Evolutionary conservation across 1,140 invertebrate genomes (phyloP).

Genomic region (Calliphora vicina): DNA sequence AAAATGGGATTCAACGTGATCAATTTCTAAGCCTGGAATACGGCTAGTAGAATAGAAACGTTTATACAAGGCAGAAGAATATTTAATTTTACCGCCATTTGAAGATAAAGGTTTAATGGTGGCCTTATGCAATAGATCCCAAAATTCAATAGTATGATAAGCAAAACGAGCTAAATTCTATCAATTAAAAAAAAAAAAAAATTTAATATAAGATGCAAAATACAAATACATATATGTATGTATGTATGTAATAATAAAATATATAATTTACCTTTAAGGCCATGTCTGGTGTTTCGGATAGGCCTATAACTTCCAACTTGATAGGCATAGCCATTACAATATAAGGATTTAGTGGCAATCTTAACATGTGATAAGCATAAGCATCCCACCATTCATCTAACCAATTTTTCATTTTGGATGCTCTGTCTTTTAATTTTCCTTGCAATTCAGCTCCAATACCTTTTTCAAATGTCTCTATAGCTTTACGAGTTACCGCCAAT

Average conservation of each 20-base stretch:
- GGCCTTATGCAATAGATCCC: constrained; percentile 60
- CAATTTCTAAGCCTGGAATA: constrained; percentile 72
- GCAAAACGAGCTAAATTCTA: constrained; percentile 55
- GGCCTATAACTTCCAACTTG: constrained; percentile 47
- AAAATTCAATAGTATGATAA: constrained; percentile 58
- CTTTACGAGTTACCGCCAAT: constrained; percentile 64
- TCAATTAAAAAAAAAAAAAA: background rate
- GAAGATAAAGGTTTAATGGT: constrained; percentile 73
- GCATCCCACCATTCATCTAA: constrained; percentile 78
- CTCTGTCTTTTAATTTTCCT: constrained; percentile 69
- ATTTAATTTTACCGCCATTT: constrained; percentile 61
- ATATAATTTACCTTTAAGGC: constrained; percentile 40
- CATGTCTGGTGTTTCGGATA: constrained; percentile 52
- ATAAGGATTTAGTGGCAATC: constrained; percentile 70
- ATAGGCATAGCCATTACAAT: constrained; percentile 59
- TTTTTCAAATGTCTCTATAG: constrained; percentile 68
- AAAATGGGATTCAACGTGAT: constrained; percentile 63
- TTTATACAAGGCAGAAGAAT: constrained; percentile 68
- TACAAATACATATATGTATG: too few species aligned
- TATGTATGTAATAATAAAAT: constrained; percentile 6
- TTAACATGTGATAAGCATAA: constrained; percentile 73
- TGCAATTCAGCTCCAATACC: constrained; percentile 70
- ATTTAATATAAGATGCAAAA: background rate
- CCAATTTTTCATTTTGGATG: constrained; percentile 64
- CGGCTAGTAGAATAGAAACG: constrained; percentile 74